Percentiles rank a stretch among this genome's conserved stretches.
Evolutionary conservation across 2,888 invertebrate species (phyloP).

Genomic region (Atethmia centrago): DNA sequence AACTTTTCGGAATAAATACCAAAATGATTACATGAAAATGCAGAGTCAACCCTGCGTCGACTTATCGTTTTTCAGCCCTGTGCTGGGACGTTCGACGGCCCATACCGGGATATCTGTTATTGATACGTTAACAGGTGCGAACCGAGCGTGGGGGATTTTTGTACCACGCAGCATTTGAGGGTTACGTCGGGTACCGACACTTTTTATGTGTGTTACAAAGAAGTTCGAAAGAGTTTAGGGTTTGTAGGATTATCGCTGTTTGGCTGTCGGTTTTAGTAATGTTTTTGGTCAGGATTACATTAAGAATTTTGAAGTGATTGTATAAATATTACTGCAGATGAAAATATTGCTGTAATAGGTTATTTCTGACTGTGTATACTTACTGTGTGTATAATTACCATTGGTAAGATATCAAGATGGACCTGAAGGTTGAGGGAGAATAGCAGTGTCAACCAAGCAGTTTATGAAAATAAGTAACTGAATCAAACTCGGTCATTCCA

Average conservation of each 20-base stretch:
- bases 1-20: not conserved
- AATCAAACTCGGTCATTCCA: too few species aligned
- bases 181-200: conserved; percentile 42
- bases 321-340: not conserved
- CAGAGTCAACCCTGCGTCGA: conserved; percentile 73
- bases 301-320: not conserved
- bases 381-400: too few species aligned
- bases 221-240: conserved; percentile 19
- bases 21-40: not conserved
- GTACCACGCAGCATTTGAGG: conserved; percentile 58
- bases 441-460: too few species aligned
- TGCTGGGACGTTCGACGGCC: conserved; percentile 72
- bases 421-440: not conserved
- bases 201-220: conserved; percentile 46
- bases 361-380: not conserved
- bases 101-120: conserved; percentile 75
- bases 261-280: not conserved
- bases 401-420: not conserved
- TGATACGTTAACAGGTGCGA: conserved; percentile 77
- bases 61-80: conserved; percentile 85
- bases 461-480: not conserved
- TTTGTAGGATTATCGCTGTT: conserved; percentile 19
- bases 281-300: not conserved
- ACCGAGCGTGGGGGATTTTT: conserved; percentile 59
- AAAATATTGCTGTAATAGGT: too few species aligned